These are phyloP conservation scores for Dioctria linearis DNA, from an alignment of 2,888 invertebrate species.

Conservation along the genomic window DNA sequence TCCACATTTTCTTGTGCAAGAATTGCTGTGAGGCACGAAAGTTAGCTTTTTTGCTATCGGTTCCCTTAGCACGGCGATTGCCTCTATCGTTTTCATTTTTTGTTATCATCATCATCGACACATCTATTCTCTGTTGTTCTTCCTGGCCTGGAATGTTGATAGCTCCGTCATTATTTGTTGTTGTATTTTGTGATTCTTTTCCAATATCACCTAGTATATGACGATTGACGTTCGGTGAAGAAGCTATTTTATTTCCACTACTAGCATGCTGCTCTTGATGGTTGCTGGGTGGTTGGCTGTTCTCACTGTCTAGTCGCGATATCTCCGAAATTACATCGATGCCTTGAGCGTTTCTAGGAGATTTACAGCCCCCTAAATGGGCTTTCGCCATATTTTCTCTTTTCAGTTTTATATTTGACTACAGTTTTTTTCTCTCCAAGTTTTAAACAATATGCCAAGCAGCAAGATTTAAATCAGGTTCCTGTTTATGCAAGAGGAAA, in stretches of 20 bases:
- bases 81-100: constrained; percentile 27
- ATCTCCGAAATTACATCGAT: constrained; percentile 3
- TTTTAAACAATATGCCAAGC: neutral
- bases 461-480: neutral
- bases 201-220: constrained; percentile 25
- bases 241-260: neutral
- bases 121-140: neutral
- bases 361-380: constrained; percentile 36
- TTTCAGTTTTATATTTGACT: neutral
- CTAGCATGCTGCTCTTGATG: constrained; percentile 12
- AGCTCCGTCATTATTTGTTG: constrained; percentile 1
- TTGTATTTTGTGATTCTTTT: constrained; percentile 12
- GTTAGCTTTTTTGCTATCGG: constrained; percentile 60
- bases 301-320: neutral
- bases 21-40: constrained; percentile 69
- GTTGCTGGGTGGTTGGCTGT: neutral
- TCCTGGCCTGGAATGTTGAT: constrained; percentile 16
- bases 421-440: neutral
- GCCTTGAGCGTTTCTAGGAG: constrained; percentile 15
- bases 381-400: constrained; percentile 27
- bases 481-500: neutral
- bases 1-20: constrained; percentile 66
- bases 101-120: neutral
- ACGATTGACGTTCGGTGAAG: constrained; percentile 20
- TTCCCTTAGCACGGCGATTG: constrained; percentile 5